Evolutionary conservation across 2,888 invertebrate species (phyloP), one percentile per base, ranked within the genome.

Genomic region (Xestia sexstrigata): DNA sequence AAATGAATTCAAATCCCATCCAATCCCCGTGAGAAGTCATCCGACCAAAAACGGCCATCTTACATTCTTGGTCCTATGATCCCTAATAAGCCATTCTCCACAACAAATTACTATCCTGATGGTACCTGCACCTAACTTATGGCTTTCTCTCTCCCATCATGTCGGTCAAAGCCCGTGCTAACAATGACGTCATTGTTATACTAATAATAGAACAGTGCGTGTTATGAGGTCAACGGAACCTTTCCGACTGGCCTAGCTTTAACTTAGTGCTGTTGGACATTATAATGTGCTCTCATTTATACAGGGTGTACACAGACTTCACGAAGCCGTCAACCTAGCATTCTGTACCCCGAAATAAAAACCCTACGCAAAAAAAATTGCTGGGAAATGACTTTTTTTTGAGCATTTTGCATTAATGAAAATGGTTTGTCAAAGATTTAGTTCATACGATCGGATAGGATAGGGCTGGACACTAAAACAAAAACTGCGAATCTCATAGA

Each of bases 171-270:
- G 69, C 30, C 65, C 55, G 47, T 47, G 13, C 35, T 13, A 45
- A 85, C 45, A 67, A 63, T 82, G 85, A 87, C 88, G 86, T 85
- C 88, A 87, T 70, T 42, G 47, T 70, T 49, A 11, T 42, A 60
- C 72, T 87, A 79, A 71, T 77, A 81, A 87, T 87, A 85, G 82
- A 87, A 67, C 82, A 66, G 81, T 85, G 80, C 78, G 86, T 87
- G 82, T 75, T 76, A 85, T 78, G 76, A 74, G 86, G 86, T 86
- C 83, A 85, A 83, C 71, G 82, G 75, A 74, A 87, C 83, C 77
- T 87, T 85, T 74, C 69, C 70, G 75, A 74, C 49, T 76, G 70
- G 47, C 78, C 45, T 62, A 69, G 63, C 71, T 76, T 67, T 49
- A 58, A 68, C 39, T 68, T 26, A 74, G 62, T 78, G 60, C 35